Conservation (phyloP, 2,113 vertebrate species). For the Microcebus jonahi region DNA sequence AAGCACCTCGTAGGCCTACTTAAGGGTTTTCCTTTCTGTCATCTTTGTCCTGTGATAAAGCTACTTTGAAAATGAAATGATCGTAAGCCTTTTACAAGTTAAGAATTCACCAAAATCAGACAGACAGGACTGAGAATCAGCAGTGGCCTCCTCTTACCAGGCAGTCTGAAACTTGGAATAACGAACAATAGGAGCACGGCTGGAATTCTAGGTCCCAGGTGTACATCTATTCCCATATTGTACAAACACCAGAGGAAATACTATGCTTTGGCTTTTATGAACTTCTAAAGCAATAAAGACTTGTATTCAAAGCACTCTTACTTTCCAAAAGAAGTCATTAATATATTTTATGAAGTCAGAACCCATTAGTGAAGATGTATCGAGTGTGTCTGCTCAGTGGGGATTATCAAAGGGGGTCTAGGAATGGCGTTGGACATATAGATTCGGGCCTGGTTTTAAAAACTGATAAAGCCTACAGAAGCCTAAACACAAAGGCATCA, state of each 20-base stretch:
- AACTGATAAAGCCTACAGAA: neutral
- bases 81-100: neutral
- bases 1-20: neutral
- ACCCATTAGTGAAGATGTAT: slow-evolving; percentile 55
- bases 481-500: neutral
- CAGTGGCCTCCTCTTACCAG: neutral
- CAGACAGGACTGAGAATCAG: neutral
- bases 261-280: slow-evolving; percentile 54
- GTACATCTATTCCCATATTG: neutral
- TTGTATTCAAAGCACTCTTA: slow-evolving; percentile 59
- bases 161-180: neutral
- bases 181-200: neutral
- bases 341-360: slow-evolving; percentile 73
- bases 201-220: neutral
- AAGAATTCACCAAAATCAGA: neutral
- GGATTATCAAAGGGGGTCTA: slow-evolving; percentile 42
- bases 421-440: neutral
- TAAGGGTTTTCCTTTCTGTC: neutral
- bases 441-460: slow-evolving; percentile 13
- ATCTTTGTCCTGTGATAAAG: neutral
- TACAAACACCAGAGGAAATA: slow-evolving; percentile 51
- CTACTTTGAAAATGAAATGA: neutral
- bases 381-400: neutral
- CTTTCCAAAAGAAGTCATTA: slow-evolving; percentile 74
- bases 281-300: slow-evolving; percentile 70